These are phyloP conservation scores for Cephus rjabovi DNA, from an alignment of 2,888 invertebrate genomes.

Conservation along the genomic window DNA sequence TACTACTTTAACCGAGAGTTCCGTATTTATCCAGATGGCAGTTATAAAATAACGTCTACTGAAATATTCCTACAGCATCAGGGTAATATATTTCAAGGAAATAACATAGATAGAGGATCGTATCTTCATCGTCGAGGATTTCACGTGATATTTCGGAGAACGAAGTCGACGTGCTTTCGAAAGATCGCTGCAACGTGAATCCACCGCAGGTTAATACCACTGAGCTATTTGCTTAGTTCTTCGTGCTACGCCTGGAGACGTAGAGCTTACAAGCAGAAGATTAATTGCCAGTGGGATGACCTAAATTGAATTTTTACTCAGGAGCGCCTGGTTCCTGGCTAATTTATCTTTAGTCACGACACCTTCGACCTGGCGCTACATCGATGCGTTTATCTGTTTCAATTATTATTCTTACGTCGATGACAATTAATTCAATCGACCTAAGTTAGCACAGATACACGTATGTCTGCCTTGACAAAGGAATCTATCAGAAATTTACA, in stretches of 20 bases:
- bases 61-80: not conserved
- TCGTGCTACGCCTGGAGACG: not conserved
- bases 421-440: not conserved
- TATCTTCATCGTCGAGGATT: not conserved
- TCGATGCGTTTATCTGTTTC: not conserved
- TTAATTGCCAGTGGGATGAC: not conserved
- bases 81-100: not conserved
- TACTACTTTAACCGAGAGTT: not conserved
- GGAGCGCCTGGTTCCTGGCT: not conserved
- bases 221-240: not conserved
- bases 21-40: not conserved
- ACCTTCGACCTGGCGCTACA: not conserved
- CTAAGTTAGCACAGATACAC: no score
- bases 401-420: not conserved
- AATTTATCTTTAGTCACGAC: not conserved
- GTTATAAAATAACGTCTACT: not conserved
- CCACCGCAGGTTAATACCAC: not conserved
- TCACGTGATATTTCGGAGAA: not conserved
- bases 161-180: not conserved
- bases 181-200: not conserved
- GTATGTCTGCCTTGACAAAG: not conserved
- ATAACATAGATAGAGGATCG: not conserved
- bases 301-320: not conserved
- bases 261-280: not conserved
- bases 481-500: not conserved